phyloP scores from a whole-genome alignment of 2,888 invertebrate species.

The Tipula confusa region DNA sequence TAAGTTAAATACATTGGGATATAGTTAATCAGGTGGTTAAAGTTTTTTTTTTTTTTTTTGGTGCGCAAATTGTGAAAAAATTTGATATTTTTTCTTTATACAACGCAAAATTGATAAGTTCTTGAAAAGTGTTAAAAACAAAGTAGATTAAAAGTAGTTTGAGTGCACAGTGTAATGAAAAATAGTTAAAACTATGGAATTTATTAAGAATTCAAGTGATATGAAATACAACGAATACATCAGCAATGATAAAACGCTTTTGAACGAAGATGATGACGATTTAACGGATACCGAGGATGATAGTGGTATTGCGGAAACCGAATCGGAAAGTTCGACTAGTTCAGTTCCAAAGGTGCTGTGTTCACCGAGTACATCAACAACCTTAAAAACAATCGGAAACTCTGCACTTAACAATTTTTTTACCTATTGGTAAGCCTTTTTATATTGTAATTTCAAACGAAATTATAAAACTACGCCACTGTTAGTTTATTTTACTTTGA shows the following conservation, averaged over 20 bases:
- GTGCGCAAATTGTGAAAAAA: background rate
- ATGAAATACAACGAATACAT: background rate
- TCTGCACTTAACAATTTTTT: conserved; percentile 37
- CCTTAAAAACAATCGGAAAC: background rate
- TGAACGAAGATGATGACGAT: conserved; percentile 32
- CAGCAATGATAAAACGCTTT: background rate
- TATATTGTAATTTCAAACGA: background rate
- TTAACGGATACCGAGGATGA: conserved; percentile 40
- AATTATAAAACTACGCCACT: background rate
- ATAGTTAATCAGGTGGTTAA: background rate
- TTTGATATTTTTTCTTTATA: too few species aligned
- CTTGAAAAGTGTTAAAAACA: too few species aligned
- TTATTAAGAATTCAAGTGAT: background rate
- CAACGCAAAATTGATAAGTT: too few species aligned
- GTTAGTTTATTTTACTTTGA: background rate
- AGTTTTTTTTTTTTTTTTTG: background rate
- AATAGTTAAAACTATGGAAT: background rate
- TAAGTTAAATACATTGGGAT: too few species aligned
- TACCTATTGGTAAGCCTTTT: conserved; percentile 38
- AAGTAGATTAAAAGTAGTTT: too few species aligned
- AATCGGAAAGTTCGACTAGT: conserved; percentile 35
- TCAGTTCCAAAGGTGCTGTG: background rate
- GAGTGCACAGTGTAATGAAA: background rate
- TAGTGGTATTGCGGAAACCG: conserved; percentile 41
- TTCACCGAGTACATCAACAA: background rate